Conservation (phyloP, 2,113 vertebrate species). For the Datnioides undecimradiatus region DNA sequence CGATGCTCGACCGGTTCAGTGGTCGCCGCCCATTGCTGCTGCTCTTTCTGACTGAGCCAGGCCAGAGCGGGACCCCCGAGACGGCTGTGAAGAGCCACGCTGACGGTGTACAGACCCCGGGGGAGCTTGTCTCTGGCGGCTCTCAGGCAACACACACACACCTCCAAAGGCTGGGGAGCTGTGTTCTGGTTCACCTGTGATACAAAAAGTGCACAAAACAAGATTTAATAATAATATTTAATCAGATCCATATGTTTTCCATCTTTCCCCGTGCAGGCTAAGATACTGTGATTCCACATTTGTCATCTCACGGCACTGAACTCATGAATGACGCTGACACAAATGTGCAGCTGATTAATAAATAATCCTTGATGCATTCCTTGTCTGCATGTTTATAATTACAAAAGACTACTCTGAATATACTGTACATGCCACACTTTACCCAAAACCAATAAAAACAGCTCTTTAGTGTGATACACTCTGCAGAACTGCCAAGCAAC, state of each 20-base stretch:
- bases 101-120: constrained; percentile 86
- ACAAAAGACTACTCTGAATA: not conserved
- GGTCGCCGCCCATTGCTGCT: constrained; percentile 70
- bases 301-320: not conserved
- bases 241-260: not conserved
- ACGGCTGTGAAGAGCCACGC: constrained; percentile 83
- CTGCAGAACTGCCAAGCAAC: no score
- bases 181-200: constrained; percentile 78
- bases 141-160: constrained; percentile 87
- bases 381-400: not conserved
- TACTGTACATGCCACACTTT: not conserved
- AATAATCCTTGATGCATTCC: not conserved
- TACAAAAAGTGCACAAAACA: constrained; percentile 34
- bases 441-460: not conserved
- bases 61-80: constrained; percentile 82
- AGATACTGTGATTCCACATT: not conserved
- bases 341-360: not conserved
- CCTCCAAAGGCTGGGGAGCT: constrained; percentile 82
- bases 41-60: constrained; percentile 71
- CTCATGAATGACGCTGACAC: not conserved
- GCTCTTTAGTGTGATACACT: not conserved
- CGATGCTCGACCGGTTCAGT: constrained; percentile 81
- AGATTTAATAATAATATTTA: not conserved
- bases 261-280: not conserved
- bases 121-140: constrained; percentile 91